phyloP scores from a whole-genome alignment of 1,140 invertebrate genomes.

The Zaprionus nigranus region DNA sequence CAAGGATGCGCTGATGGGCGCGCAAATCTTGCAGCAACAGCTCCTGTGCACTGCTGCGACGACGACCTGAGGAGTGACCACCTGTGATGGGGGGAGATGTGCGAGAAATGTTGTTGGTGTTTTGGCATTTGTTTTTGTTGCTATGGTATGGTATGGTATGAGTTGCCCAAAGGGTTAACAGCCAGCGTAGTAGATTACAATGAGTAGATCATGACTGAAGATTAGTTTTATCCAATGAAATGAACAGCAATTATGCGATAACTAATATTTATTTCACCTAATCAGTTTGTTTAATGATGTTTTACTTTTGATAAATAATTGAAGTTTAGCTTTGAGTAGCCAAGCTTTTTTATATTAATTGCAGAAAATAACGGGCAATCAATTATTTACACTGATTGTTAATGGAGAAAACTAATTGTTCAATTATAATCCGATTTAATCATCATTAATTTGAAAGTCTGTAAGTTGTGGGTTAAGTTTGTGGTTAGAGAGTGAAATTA shows the following conservation, averaged over 20 bases:
- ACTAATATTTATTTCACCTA: not conserved
- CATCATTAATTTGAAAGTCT: not conserved
- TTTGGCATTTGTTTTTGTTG: slow-evolving; percentile 44
- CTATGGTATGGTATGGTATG: slow-evolving; percentile 35
- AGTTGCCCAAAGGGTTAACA: slow-evolving; percentile 50
- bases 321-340: not conserved
- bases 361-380: not conserved
- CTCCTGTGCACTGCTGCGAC: slow-evolving; percentile 70
- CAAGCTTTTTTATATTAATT: not conserved
- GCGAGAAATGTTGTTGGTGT: slow-evolving; percentile 79
- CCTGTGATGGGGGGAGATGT: slow-evolving; percentile 63
- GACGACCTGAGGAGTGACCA: slow-evolving; percentile 51
- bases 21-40: slow-evolving; percentile 74
- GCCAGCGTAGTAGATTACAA: not conserved
- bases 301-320: not conserved
- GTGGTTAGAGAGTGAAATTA: slow-evolving; percentile 50
- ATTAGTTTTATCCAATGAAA: slow-evolving; percentile 1
- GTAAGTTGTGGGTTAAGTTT: slow-evolving; percentile 4
- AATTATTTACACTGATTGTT: slow-evolving; percentile 2
- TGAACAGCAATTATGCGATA: not conserved
- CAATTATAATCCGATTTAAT: slow-evolving; percentile 16
- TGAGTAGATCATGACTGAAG: slow-evolving; percentile 6
- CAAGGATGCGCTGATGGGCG: slow-evolving; percentile 74
- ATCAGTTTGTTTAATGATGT: not conserved
- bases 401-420: slow-evolving; percentile 3